phyloP scores from a whole-genome alignment of 1,140 invertebrate species.

The Diachasma alloeum region DNA sequence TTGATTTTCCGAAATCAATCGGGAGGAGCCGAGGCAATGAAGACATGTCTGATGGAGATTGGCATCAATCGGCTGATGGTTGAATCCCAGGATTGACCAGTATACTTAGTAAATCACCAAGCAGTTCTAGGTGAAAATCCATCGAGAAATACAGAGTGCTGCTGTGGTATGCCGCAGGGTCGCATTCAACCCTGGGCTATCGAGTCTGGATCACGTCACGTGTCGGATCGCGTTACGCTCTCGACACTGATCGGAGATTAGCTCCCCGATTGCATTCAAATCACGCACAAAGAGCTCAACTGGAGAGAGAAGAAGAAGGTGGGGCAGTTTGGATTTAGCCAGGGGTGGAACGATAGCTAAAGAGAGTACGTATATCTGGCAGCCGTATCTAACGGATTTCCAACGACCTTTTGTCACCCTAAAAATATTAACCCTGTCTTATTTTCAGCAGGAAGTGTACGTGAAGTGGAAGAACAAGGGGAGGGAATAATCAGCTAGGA shows the following conservation, averaged over 20 bases:
- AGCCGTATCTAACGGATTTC: conserved; percentile 63
- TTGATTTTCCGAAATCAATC: no score
- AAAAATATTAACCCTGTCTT: conserved; percentile 29
- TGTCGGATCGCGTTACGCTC: conserved; percentile 63
- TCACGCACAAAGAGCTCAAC: conserved; percentile 62
- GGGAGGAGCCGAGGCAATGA: no score
- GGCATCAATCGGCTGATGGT: background rate
- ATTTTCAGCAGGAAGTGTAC: background rate
- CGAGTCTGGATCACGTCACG: conserved; percentile 58
- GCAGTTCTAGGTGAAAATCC: background rate
- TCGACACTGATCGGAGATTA: conserved; percentile 65
- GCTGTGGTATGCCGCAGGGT: conserved; percentile 4
- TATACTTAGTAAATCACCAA: conserved; percentile 21
- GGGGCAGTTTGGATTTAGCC: background rate
- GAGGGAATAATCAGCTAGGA: background rate
- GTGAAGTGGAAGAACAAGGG: background rate
- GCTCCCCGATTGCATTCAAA: conserved; percentile 63
- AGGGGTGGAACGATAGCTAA: background rate
- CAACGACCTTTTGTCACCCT: conserved; percentile 62
- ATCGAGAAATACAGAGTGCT: background rate
- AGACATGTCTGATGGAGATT: background rate
- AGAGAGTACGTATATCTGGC: conserved; percentile 51
- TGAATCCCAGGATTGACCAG: background rate
- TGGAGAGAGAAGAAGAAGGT: conserved; percentile 20
- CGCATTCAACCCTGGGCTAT: conserved; percentile 47